These are phyloP conservation scores for Mantis religiosa DNA, from an alignment of 2,888 invertebrate species.

Conservation along the genomic window DNA sequence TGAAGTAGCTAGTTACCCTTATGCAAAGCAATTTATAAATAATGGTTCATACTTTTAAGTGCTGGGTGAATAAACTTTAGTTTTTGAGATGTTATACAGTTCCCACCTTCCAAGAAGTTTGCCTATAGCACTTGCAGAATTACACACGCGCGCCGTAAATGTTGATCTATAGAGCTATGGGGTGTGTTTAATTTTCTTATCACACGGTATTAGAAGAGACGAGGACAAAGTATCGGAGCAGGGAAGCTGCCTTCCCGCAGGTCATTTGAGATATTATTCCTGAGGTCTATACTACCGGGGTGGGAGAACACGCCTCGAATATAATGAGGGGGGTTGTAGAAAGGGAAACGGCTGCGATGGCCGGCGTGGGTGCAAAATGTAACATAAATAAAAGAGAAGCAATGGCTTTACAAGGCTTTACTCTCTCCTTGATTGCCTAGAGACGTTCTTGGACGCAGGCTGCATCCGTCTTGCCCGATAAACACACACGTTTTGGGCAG, in stretches of 20 bases:
- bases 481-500: not conserved
- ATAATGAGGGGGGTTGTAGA: not conserved
- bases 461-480: not conserved
- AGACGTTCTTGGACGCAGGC: not conserved
- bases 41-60: not conserved
- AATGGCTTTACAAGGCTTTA: not conserved
- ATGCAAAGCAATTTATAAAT: not conserved
- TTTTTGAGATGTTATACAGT: not conserved
- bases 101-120: not conserved
- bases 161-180: not conserved
- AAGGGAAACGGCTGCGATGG: not conserved
- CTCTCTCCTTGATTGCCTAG: not conserved
- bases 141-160: not conserved
- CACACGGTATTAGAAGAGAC: not conserved
- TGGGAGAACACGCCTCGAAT: not conserved
- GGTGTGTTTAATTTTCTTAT: not conserved
- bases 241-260: not conserved
- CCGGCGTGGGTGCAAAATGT: not conserved
- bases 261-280: not conserved
- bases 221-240: not conserved
- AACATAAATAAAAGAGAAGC: slow-evolving; percentile 1
- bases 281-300: not conserved
- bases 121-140: not conserved
- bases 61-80: not conserved
- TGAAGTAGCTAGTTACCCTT: no score